phyloP scores from a whole-genome alignment of 2,113 vertebrate species.

The Apodemus speciosus region DNA sequence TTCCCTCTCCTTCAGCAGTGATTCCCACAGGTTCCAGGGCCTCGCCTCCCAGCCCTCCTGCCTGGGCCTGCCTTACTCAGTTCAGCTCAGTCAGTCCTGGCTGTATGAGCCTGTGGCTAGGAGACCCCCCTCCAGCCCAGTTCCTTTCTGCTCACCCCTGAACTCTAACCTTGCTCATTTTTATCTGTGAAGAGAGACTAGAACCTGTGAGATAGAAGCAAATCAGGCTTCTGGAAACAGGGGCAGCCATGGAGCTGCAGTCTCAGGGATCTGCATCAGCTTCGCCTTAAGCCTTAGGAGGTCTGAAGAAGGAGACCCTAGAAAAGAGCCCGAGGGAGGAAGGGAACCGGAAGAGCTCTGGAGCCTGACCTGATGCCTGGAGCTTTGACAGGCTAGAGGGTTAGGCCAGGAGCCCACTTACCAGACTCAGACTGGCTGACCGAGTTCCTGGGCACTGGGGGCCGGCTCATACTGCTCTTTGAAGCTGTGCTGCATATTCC shows the following conservation, averaged over 20 bases:
- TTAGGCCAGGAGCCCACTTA: neutral
- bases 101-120: neutral
- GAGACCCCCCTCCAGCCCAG: neutral
- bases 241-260: neutral
- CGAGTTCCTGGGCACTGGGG: rapidly evolving
- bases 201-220: neutral
- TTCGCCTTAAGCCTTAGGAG: neutral
- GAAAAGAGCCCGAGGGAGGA: neutral
- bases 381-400: neutral
- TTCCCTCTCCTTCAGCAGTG: neutral
- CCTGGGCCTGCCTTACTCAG: neutral
- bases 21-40: neutral
- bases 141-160: neutral
- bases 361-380: neutral
- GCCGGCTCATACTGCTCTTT: rapidly evolving
- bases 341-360: neutral
- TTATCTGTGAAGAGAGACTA: conserved; percentile 31
- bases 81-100: neutral
- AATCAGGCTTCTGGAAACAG: neutral
- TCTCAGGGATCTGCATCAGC: neutral
- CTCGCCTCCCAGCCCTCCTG: neutral
- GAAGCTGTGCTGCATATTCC: neutral
- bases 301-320: neutral
- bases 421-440: neutral
- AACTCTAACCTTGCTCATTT: neutral